Evolutionary conservation across 2,113 vertebrate species (phyloP).

Genomic region (Tor tambroides): DNA sequence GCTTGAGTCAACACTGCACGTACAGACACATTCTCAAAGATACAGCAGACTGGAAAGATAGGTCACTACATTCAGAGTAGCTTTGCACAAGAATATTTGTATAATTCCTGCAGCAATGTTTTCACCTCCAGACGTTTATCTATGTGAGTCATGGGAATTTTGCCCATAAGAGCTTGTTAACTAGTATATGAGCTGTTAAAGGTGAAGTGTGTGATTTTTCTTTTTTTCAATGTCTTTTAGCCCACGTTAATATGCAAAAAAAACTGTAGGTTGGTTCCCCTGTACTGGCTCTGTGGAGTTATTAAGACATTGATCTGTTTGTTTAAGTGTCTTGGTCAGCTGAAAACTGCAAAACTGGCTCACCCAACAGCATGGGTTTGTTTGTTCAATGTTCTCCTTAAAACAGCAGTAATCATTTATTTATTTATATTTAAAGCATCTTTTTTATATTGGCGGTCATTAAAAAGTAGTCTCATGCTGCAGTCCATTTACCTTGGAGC

Average conservation of each 20-base stretch:
- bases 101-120: conserved; percentile 5
- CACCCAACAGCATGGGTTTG: neutral
- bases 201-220: neutral
- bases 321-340: neutral
- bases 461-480: no score
- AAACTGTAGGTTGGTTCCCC: neutral
- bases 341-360: neutral
- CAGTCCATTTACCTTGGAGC: no score
- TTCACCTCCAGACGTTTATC: neutral
- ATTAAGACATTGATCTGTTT: conserved; percentile 8
- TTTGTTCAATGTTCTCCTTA: neutral
- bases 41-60: conserved; percentile 8
- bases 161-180: neutral
- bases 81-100: neutral
- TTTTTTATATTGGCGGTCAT: neutral
- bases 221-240: neutral
- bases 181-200: neutral
- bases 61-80: conserved; percentile 5
- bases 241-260: neutral
- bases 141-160: neutral
- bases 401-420: neutral
- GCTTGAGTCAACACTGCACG: conserved; percentile 49
- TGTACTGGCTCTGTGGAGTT: neutral
- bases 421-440: neutral
- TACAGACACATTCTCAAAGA: conserved; percentile 23